Evolutionary conservation across 1,140 invertebrate genomes (phyloP).

Genomic region (Pararge aegeria): DNA sequence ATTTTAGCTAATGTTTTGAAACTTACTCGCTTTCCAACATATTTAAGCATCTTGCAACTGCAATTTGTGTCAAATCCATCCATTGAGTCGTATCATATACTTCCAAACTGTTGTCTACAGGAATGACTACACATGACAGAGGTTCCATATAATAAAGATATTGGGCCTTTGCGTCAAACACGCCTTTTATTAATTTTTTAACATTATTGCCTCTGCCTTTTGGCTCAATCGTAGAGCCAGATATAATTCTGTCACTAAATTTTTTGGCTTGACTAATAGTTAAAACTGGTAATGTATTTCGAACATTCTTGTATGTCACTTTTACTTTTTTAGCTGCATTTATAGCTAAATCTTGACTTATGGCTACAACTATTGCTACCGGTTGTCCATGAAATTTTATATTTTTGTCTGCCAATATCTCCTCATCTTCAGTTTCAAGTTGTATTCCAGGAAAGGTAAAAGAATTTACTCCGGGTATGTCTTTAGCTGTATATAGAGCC

Average conservation of each 20-base stretch:
- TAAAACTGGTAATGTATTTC: slow-evolving; percentile 46
- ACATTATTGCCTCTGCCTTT: slow-evolving; percentile 63
- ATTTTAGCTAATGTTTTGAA: not conserved
- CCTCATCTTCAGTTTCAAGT: slow-evolving; percentile 69
- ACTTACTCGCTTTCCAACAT: slow-evolving; percentile 66
- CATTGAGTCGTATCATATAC: slow-evolving; percentile 84
- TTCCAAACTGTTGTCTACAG: slow-evolving; percentile 82
- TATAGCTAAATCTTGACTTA: slow-evolving; percentile 81
- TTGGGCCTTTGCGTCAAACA: slow-evolving; percentile 59
- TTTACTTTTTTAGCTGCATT: slow-evolving; percentile 84
- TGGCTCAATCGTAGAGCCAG: slow-evolving; percentile 48
- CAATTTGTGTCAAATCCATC: slow-evolving; percentile 83
- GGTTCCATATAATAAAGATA: slow-evolving; percentile 80
- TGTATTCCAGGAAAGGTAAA: slow-evolving; percentile 57
- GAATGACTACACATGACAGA: slow-evolving; percentile 82
- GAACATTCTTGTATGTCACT: slow-evolving; percentile 82
- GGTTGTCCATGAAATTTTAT: slow-evolving; percentile 87
- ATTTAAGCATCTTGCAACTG: slow-evolving; percentile 81
- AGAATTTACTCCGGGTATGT: slow-evolving; percentile 85
- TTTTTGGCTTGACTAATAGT: slow-evolving; percentile 60
- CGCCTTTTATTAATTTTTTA: slow-evolving; percentile 56
- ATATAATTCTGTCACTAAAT: slow-evolving; percentile 47
- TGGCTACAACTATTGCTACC: slow-evolving; percentile 86
- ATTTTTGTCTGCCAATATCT: slow-evolving; percentile 75
- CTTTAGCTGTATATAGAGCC: slow-evolving; percentile 83